Evolutionary conservation across 2,113 vertebrate genomes (phyloP).

Genomic region (Malaclemys terrapin): DNA sequence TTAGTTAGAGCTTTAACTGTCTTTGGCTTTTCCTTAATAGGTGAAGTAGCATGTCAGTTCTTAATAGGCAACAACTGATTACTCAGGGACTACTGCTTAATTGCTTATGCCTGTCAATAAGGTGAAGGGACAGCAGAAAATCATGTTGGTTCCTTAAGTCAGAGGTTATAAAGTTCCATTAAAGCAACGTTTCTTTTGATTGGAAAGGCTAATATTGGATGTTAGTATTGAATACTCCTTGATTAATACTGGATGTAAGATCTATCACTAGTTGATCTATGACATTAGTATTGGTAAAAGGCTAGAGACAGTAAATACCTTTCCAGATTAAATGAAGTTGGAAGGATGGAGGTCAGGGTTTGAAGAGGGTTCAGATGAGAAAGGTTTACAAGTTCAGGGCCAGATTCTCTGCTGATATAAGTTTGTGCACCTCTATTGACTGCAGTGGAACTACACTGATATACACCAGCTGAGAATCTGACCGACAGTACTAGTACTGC

Average conservation of each 20-base stretch:
- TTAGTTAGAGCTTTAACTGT: background rate
- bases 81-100: background rate
- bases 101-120: background rate
- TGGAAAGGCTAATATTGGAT: background rate
- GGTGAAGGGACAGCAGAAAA: constrained; percentile 8
- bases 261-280: background rate
- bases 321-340: background rate
- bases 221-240: background rate
- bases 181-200: background rate
- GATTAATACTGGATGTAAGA: background rate
- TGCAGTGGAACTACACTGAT: background rate
- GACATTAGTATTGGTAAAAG: too few species aligned
- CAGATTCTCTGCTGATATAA: background rate
- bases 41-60: background rate
- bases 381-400: background rate
- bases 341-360: background rate
- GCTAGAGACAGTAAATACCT: background rate
- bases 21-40: background rate
- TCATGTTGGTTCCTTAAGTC: background rate
- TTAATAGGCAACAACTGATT: constrained; percentile 17
- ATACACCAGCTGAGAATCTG: background rate
- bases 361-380: background rate
- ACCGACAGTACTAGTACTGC: background rate
- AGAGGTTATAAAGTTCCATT: background rate
- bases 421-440: background rate